Evolutionary conservation across 2,888 invertebrate species (phyloP), one percentile per base, ranked within the genome.

Genomic region (Phlogophora meticulosa): DNA sequence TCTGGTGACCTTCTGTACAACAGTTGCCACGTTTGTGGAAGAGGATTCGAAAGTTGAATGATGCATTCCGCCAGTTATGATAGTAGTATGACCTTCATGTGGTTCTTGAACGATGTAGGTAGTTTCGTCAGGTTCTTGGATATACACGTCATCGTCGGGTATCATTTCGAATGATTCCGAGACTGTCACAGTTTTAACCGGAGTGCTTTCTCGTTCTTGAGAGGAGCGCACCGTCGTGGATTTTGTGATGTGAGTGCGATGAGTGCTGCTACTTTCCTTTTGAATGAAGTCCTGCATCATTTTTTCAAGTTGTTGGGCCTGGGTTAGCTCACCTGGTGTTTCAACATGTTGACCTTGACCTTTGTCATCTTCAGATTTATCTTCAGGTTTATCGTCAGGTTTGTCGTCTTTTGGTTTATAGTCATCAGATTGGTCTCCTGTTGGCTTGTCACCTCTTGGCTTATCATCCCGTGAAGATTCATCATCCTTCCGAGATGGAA

Each of bases 1-100:
- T 84, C 97, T 96, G 0, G 98, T 97, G 0, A 98, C 97, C 89
- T 97, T 98, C 86, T 98, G 97, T 0, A 98, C 97, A 1, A 98
- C 96, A 11, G 98, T 97, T 48, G 97, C 87, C 42, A 90, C 82
- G 55, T 93, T 92, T 9, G 92, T 85, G 4, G 88, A 87, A 10
- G 88, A 85, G 13, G 86, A 80, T 80, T 89, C 87, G 34, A 86
- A 82, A 7, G 84, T 86, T 4, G 92, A 88, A 46, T 87, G 87
- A 28, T 89, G 86, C 7, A 84, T 72, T 32, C 91, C 91, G 56
- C 88, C 86, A 48, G 83, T 78, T 20, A 80, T 70, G 1, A 81
- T 71, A 7, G 81, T 78, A n/a, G 73, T 72, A 32, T 78, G 79
- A 13, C 81, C 84, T 15, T 91, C 90, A 40, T 83, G 78, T 7